phyloP scores from a whole-genome alignment of 2,797 vertebrate genomes.

The Aldrovandia affinis region DNA sequence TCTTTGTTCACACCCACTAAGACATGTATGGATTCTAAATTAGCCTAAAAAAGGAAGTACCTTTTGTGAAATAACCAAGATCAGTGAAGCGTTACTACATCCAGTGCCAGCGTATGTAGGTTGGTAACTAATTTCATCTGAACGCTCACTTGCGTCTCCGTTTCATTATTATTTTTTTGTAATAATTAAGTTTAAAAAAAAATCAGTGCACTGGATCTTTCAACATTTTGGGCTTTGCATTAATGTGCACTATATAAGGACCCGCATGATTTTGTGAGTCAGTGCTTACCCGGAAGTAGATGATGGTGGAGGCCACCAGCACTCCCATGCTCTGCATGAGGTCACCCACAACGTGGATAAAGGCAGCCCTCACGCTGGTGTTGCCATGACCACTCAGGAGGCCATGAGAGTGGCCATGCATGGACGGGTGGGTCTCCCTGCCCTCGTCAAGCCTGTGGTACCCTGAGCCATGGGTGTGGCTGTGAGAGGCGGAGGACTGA shows the following conservation, averaged over 20 bases:
- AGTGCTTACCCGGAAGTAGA: slow-evolving; percentile 90
- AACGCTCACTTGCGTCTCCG: no score
- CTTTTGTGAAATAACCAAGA: not conserved
- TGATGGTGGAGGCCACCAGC: slow-evolving; percentile 87
- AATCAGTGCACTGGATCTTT: not conserved
- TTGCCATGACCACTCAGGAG: slow-evolving; percentile 76
- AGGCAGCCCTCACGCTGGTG: slow-evolving; percentile 91
- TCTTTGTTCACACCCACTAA: no score
- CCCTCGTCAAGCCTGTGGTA: slow-evolving; percentile 84
- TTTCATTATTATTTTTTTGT: no score
- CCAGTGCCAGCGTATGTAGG: no score
- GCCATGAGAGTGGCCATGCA: slow-evolving; percentile 64
- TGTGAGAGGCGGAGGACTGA: slow-evolving; percentile 82
- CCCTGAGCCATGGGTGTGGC: slow-evolving; percentile 65
- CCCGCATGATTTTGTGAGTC: slow-evolving; percentile 24
- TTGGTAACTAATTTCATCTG: no score
- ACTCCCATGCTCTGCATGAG: slow-evolving; percentile 94
- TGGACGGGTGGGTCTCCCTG: slow-evolving; percentile 54
- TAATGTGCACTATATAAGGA: not conserved
- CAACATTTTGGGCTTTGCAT: not conserved
- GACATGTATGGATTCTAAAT: not conserved
- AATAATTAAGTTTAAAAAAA: not conserved
- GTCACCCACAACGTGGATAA: slow-evolving; percentile 93
- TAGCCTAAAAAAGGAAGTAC: not conserved
- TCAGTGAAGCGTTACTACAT: not conserved